Percentiles rank a stretch among this genome's conserved stretches.
Evolutionary conservation across 2,113 vertebrate genomes (phyloP).

Genomic region (Xyliphius kryptos): DNA sequence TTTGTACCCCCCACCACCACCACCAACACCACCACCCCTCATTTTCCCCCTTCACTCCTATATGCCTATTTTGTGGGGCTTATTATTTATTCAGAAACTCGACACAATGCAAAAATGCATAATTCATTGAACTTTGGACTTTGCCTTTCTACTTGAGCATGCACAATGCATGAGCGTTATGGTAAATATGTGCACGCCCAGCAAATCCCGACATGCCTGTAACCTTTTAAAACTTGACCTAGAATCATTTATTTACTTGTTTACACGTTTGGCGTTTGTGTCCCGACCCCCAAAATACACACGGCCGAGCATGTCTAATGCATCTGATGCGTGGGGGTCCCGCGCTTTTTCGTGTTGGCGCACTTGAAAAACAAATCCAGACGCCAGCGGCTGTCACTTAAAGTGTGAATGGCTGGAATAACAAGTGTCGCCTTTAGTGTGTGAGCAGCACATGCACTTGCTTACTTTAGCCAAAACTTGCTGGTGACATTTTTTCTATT

Average conservation of each 20-base stretch:
- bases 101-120: constrained; percentile 66
- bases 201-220: constrained; percentile 48
- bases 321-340: constrained; percentile 20
- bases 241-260: constrained; percentile 57
- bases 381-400: constrained; percentile 25
- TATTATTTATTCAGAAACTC: constrained; percentile 68
- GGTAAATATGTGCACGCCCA: constrained; percentile 57
- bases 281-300: constrained; percentile 47
- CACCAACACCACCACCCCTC: constrained; percentile 33
- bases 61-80: constrained; percentile 48
- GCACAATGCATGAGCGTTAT: constrained; percentile 65
- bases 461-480: neutral
- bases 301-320: constrained; percentile 49
- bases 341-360: constrained; percentile 12
- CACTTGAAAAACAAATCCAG: constrained; percentile 19
- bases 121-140: constrained; percentile 61
- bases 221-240: constrained; percentile 58
- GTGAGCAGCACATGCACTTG: neutral
- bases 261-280: constrained; percentile 54
- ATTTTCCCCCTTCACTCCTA: constrained; percentile 49
- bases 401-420: constrained; percentile 29
- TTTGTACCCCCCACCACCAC: neutral
- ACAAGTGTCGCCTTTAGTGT: constrained; percentile 15
- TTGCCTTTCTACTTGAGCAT: constrained; percentile 51
- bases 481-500: neutral